Evolutionary conservation across 2,888 invertebrate species (phyloP), one percentile per base, ranked within the genome.

Genomic region (Oscheius sp.): DNA sequence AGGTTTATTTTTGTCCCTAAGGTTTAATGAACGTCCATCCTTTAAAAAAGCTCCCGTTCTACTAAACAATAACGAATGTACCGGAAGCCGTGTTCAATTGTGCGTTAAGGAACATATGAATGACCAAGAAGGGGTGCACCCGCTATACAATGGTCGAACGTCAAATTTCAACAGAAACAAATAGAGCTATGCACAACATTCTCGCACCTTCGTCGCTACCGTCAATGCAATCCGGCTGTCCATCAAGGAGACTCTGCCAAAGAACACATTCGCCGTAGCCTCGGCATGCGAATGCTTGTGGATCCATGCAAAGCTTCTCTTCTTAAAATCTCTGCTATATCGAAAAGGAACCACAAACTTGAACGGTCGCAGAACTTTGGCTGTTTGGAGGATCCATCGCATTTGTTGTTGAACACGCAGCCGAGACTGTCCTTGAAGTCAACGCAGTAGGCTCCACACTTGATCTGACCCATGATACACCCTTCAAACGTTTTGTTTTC

Each of bases 221-320:
- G 74, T 88, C 88, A 35, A 85, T 76, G 70, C 88, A 88, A 76
- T 88, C 85, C 37, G 78, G 76, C 50, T 85, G 80, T 1, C 86
- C 87, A 63, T 88, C 85, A 57, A 83, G 65, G 10, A 88, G 79
- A 86, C 86, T 88, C 55, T 81, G 80, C 76, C 81, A 79, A n/a
- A 84, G 60, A 21, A 88, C 85, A 71, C 88, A 88, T 73, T 88
- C 87, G 50, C 88, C 87, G 59, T 89, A 88, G 29, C 86, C 88
- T 65, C 85, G 84, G 65, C 88, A 88, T 1, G 85, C 84, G 59
- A 88, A 78, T 0, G 85, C 76, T 50, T 78, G 78, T 50, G 82
- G 76, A 35, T 85, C 79, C 1, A 76, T 72, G 55, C 88, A 88
- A 5, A 88, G 72, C 60, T 85, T 85, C 55, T 84, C 80, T 76